These are phyloP conservation scores for Myiagra hebetior DNA, from an alignment of 2,113 vertebrate species.

Conservation along the genomic window DNA sequence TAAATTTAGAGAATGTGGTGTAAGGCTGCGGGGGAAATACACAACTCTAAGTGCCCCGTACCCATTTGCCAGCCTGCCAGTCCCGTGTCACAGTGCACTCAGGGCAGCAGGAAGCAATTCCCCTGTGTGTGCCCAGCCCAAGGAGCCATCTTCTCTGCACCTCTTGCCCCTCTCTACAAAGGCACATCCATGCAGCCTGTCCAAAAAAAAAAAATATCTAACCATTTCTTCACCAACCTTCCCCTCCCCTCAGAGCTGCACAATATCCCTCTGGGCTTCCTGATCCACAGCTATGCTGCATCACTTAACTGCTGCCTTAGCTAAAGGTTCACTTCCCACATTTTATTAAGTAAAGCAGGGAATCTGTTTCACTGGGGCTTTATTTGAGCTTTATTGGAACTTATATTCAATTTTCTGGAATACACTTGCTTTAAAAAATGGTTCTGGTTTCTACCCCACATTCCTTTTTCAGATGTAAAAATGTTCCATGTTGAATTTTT, in stretches of 20 bases:
- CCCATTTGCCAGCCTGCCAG: background rate
- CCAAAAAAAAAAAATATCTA: background rate
- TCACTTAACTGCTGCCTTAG: background rate
- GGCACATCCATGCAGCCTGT: background rate
- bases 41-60: background rate
- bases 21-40: background rate
- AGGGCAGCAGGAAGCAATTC: background rate
- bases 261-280: background rate
- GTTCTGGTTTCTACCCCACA: background rate
- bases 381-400: background rate
- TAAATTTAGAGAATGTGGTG: background rate
- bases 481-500: background rate
- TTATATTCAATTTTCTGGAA: background rate
- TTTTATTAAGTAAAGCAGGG: background rate
- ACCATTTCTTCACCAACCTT: background rate
- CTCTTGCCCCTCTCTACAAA: background rate
- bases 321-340: background rate
- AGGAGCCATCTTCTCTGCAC: background rate
- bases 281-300: background rate
- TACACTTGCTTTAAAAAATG: background rate
- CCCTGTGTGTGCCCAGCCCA: background rate
- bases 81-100: rapidly evolving
- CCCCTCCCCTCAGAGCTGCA: background rate
- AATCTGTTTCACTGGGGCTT: background rate
- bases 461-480: background rate